A percentile compares a stretch with the other conserved stretches of the same genome.
Evolutionary conservation across 2,113 vertebrate genomes (phyloP).

Genomic region (Microcebus ravelobensis): DNA sequence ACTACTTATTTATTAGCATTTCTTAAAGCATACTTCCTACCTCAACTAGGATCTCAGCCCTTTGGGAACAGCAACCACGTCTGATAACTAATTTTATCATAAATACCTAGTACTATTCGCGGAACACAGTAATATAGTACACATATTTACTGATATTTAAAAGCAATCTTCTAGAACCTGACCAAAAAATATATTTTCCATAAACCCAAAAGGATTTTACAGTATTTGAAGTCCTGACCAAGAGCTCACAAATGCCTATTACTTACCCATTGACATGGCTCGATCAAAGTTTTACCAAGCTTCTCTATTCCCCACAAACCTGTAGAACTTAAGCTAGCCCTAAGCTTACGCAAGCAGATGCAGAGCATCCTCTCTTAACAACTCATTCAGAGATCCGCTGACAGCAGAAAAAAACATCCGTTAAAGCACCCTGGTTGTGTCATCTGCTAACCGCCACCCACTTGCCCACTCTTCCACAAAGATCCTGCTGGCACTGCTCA

Average conservation of each 20-base stretch:
- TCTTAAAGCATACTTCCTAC: neutral
- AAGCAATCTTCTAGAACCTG: conserved; percentile 13
- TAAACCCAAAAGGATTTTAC: conserved; percentile 13
- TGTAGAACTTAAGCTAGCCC: neutral
- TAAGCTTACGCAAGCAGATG: neutral
- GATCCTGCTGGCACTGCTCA: neutral
- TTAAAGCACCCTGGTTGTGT: neutral
- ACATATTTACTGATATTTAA: conserved; percentile 40
- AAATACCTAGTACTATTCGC: neutral
- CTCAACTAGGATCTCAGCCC: neutral
- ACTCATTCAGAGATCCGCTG: neutral
- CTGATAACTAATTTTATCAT: conserved; percentile 24
- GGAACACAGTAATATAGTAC: neutral
- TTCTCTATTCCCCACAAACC: neutral
- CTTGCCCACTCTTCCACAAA: neutral
- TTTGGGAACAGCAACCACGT: neutral
- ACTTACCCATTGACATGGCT: neutral
- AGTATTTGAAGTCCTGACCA: neutral
- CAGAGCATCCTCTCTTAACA: neutral
- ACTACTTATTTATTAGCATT: neutral
- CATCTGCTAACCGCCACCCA: neutral
- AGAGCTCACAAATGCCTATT: neutral
- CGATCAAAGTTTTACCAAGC: neutral
- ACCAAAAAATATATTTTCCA: neutral
- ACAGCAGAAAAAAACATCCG: neutral